Percentiles rank a stretch among this genome's conserved stretches.
Conservation (phyloP, 2,888 invertebrate species). For the Carcina quercana region DNA sequence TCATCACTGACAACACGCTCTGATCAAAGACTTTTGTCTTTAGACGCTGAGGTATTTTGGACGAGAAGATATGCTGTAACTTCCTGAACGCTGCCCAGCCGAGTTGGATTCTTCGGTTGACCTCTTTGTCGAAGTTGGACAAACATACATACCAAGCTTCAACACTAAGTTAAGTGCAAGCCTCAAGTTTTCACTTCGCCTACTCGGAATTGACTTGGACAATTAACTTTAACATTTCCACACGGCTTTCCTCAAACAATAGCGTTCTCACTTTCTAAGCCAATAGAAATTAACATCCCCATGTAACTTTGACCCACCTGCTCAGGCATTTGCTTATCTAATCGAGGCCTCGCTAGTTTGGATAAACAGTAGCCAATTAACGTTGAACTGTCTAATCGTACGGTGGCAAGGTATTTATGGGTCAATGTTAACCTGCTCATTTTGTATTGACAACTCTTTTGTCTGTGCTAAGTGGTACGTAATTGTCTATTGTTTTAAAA, state of each 20-base stretch:
- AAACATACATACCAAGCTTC: not conserved
- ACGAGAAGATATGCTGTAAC: no score
- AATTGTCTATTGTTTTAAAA: slow-evolving; percentile 36
- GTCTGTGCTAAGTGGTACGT: slow-evolving; percentile 30
- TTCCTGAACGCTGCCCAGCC: no score
- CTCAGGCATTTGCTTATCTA: no score
- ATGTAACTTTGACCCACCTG: no score
- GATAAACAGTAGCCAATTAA: slow-evolving; percentile 9
- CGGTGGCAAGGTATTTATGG: slow-evolving; percentile 12
- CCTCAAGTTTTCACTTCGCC: slow-evolving; percentile 37
- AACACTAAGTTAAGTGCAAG: slow-evolving; percentile 14
- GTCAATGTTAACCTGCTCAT: no score
- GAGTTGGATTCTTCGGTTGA: no score
- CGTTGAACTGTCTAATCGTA: not conserved
- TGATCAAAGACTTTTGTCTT: no score
- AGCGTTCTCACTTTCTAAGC: slow-evolving; percentile 48
- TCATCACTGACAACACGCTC: no score
- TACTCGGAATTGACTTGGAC: no score
- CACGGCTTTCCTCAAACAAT: slow-evolving; percentile 50
- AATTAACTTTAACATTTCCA: slow-evolving; percentile 45
- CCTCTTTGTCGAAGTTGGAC: no score
- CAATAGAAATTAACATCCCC: slow-evolving; percentile 36
- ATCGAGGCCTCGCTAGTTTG: no score
- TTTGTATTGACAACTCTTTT: slow-evolving; percentile 40
- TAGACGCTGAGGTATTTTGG: no score